Conservation (phyloP, 2,113 vertebrate genomes). For the Dendrocopos noguchii region DNA sequence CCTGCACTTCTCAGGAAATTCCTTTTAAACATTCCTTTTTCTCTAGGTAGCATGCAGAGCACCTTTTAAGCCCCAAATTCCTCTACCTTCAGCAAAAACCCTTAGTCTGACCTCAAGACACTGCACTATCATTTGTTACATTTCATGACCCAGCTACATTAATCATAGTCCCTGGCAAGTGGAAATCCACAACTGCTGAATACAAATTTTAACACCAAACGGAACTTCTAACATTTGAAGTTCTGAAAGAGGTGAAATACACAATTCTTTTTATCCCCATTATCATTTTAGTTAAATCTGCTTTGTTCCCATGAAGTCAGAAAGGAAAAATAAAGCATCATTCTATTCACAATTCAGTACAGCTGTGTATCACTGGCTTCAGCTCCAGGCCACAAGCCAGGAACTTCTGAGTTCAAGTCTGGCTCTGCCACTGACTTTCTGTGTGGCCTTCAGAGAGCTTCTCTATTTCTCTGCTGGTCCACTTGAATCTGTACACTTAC, state of each 20-base stretch:
- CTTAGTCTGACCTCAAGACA: neutral
- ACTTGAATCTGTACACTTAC: neutral
- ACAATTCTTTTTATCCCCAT: neutral
- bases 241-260: neutral
- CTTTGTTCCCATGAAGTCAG: neutral
- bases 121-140: neutral
- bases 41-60: neutral
- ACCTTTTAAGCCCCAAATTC: neutral
- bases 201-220: neutral
- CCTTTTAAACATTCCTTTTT: neutral
- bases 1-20: neutral
- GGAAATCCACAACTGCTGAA: neutral
- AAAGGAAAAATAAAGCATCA: neutral
- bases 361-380: neutral
- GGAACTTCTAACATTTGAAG: neutral
- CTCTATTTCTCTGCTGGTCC: neutral
- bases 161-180: neutral
- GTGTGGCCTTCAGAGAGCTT: slow-evolving; percentile 10
- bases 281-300: neutral
- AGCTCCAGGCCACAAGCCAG: slow-evolving; percentile 37
- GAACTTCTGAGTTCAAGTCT: slow-evolving; percentile 49
- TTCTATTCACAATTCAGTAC: slow-evolving; percentile 24
- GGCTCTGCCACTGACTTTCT: slow-evolving; percentile 23
- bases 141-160: neutral
- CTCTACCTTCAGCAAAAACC: neutral